Evolutionary conservation across 2,113 vertebrate genomes (phyloP), one percentile per base, ranked within the genome.

Genomic region (Dunckerocampus dactyliophorus): DNA sequence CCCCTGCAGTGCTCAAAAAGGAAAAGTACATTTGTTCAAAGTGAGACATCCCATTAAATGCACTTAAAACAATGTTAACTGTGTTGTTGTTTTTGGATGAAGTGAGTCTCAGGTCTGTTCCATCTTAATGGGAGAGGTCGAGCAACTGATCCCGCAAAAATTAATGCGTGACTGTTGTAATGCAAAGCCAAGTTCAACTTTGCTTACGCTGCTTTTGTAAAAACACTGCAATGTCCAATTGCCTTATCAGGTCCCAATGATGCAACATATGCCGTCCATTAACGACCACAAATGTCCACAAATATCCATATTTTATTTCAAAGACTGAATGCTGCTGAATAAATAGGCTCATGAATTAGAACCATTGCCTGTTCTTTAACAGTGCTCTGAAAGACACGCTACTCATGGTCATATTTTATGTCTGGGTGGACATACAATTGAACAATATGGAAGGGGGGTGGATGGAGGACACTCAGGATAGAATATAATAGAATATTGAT

Each of bases 231-330:
- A 39, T 39, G 37, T 39, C 10, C 8, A 39, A 39, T 11, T 39
- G 37, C 10, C 37, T 39, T 39, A 39, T 39, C 37, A 3, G 10
- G 1, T 39, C 37, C 37, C 37, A 39, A 3, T 1, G 37, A 39
- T 39, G 10, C 10, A 39, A 39, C 37, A 12, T 9, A 39, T 37
- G 34, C 9, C 8, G 7, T 10, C 8, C 34, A 37, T 7, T 37
- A 8, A 8, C 34, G 1, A 8, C 31, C 31, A 34, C 31, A 34
- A 64, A n/a, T n/a, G n/a, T n/a, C 3, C 24, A 73, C 81, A 71
- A 65, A 79, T 79, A 79, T 28, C 48, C 47, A 66, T 46, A 63
- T 70, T 61, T 48, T 16, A 46, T 16, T 46, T 46, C 5, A 13
- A 16, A 46, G 2, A 14, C 12, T 67, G 69, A 45, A 66, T 39